A percentile compares a stretch with the other conserved stretches of the same genome.
Conservation (phyloP, 2,797 vertebrate species). For the Columba guinea region DNA sequence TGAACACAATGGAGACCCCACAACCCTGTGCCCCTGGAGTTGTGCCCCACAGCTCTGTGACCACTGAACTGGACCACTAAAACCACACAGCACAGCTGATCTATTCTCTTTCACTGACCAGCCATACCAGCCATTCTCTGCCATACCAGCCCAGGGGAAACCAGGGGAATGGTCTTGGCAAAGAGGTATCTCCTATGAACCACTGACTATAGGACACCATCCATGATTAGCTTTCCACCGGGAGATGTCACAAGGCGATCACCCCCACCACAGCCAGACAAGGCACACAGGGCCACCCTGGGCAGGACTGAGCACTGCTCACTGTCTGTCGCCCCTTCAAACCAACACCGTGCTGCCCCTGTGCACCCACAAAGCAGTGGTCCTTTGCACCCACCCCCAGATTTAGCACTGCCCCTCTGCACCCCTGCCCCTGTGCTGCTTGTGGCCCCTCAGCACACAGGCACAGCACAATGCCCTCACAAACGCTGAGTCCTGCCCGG, state of each 20-base stretch:
- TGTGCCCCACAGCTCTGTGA: neutral
- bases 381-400: neutral
- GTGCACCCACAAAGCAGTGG: neutral
- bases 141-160: neutral
- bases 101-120: too few species aligned
- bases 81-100: neutral
- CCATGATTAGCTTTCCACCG: neutral
- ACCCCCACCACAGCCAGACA: neutral
- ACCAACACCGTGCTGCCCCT: neutral
- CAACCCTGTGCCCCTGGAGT: neutral
- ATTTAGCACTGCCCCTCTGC: neutral
- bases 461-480: neutral
- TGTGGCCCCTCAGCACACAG: neutral
- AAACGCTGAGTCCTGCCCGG: neutral
- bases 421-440: neutral
- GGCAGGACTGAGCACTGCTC: neutral
- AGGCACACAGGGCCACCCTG: neutral
- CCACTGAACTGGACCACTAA: neutral
- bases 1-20: neutral
- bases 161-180: neutral
- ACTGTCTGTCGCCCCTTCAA: neutral
- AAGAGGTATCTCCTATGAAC: neutral
- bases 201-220: neutral
- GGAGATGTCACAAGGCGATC: neutral
- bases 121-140: neutral